Percentiles rank a stretch among this genome's conserved stretches.
These are phyloP conservation scores for Pseudomyrmex cubaensis DNA, from an alignment of 1,140 invertebrate genomes.

Conservation along the genomic window DNA sequence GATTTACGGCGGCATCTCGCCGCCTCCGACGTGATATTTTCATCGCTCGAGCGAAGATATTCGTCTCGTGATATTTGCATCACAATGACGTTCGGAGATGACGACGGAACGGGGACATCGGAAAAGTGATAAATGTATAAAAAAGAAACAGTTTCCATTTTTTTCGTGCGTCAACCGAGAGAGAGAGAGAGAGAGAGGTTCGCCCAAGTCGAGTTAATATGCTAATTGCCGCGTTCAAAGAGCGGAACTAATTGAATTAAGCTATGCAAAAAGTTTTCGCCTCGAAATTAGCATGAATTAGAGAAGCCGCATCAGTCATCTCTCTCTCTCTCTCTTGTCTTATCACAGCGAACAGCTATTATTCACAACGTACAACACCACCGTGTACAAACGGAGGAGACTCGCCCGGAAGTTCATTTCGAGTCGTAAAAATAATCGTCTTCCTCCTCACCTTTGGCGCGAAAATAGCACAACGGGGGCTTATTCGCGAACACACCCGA, in stretches of 20 bases:
- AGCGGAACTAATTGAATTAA: conserved; percentile 78
- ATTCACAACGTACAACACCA: conserved; percentile 16
- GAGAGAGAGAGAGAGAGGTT: conserved; percentile 12
- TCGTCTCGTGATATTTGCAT: conserved; percentile 31
- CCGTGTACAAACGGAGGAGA: background rate
- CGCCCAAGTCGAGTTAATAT: conserved; percentile 68
- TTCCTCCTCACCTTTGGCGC: background rate
- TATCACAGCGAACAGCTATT: conserved; percentile 15
- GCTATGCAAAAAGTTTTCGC: conserved; percentile 74
- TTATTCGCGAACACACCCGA: background rate
- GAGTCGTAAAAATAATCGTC: conserved; percentile 4
- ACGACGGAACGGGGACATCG: background rate
- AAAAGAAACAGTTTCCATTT: conserved; percentile 17
- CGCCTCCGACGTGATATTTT: conserved; percentile 20
- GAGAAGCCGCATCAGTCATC: conserved; percentile 52
- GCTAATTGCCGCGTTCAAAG: conserved; percentile 74
- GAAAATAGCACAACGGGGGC: background rate
- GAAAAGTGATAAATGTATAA: background rate
- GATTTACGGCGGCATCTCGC: conserved; percentile 3
- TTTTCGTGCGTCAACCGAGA: background rate
- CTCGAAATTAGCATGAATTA: conserved; percentile 76
- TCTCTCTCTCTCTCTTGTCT: background rate
- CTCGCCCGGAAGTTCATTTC: background rate
- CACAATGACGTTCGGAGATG: conserved; percentile 21
- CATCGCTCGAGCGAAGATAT: conserved; percentile 5